phyloP scores from a whole-genome alignment of 2,797 vertebrate genomes.

The Tadarida brasiliensis region DNA sequence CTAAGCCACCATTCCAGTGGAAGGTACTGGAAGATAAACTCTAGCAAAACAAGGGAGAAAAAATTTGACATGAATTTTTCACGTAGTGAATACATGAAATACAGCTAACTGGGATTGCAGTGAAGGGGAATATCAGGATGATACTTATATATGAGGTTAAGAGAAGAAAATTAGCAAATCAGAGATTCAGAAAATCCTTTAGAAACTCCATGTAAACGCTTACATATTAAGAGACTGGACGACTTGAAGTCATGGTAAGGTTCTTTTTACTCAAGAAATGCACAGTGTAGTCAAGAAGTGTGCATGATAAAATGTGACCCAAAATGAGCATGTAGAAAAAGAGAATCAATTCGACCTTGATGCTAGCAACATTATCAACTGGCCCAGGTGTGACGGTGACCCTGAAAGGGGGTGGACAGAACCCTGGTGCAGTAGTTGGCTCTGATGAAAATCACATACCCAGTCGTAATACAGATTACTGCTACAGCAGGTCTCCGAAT shows the following conservation, averaged over 20 bases:
- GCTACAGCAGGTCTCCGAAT: neutral
- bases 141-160: neutral
- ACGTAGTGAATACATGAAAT: neutral
- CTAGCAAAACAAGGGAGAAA: neutral
- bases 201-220: neutral
- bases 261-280: neutral
- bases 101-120: too few species aligned
- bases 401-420: too few species aligned
- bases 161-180: neutral
- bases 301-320: neutral
- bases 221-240: neutral
- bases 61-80: neutral
- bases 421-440: neutral
- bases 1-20: neutral
- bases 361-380: neutral
- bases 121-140: neutral
- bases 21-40: neutral
- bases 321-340: neutral
- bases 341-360: neutral
- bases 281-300: neutral
- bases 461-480: neutral
- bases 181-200: neutral
- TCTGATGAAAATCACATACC: too few species aligned
- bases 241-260: neutral
- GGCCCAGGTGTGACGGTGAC: neutral